Percentiles rank a stretch among this genome's conserved stretches.
Evolutionary conservation across 2,888 invertebrate species (phyloP).

Genomic region (Ommatoiulus sabulosus): DNA sequence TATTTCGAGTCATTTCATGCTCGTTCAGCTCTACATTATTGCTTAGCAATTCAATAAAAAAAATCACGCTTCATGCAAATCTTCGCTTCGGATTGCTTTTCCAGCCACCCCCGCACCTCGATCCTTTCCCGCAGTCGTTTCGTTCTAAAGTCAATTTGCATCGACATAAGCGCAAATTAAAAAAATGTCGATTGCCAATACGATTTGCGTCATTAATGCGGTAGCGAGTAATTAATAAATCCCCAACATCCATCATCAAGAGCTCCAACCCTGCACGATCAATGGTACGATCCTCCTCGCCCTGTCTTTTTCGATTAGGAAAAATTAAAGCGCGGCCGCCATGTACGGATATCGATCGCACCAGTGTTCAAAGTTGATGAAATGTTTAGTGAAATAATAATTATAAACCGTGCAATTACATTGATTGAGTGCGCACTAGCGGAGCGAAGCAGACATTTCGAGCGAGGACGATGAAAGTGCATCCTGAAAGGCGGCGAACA

Average conservation of each 20-base stretch:
- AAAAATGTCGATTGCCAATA: not conserved
- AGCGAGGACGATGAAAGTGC: not conserved
- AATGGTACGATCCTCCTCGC: not conserved
- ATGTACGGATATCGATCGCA: constrained; percentile 7
- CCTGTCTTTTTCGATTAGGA: not conserved
- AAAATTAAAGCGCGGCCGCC: constrained; percentile 22
- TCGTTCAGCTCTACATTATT: not conserved
- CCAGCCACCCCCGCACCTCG: not conserved
- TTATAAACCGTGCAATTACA: constrained; percentile 32
- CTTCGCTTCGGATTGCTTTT: not conserved
- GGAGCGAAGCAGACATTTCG: not conserved
- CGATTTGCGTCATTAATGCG: constrained; percentile 12
- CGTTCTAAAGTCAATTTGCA: constrained; percentile 10
- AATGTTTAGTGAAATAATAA: constrained; percentile 45
- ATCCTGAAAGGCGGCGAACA: not conserved
- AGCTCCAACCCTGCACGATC: not conserved
- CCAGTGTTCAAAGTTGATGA: not conserved
- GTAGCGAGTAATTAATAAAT: not conserved
- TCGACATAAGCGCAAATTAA: not conserved
- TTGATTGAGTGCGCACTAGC: constrained; percentile 4
- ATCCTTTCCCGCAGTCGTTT: not conserved
- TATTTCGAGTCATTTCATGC: not conserved
- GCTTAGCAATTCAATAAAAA: not conserved
- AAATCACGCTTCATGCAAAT: not conserved
- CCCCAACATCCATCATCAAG: not conserved